phyloP scores from a whole-genome alignment of 2,113 vertebrate species.

The Xiphophorus maculatus region DNA sequence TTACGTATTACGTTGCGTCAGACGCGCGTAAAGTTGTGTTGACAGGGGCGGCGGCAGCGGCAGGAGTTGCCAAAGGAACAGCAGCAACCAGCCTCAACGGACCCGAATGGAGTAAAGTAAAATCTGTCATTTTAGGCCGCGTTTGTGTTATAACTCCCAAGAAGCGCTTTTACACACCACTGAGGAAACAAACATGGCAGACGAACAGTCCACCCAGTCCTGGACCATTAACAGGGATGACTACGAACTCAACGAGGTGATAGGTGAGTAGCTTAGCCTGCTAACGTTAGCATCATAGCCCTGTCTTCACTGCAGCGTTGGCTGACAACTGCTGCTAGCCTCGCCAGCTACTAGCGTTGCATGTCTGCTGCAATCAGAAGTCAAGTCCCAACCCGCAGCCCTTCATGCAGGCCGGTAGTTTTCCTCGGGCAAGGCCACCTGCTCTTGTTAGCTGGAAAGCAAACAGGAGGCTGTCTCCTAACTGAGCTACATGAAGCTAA shows the following conservation, averaged over 20 bases:
- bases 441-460: neutral
- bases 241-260: slow-evolving; percentile 95
- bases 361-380: slow-evolving; percentile 31
- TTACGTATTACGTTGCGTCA: slow-evolving; percentile 54
- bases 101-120: slow-evolving; percentile 68
- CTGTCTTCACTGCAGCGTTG: slow-evolving; percentile 21
- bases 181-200: slow-evolving; percentile 82
- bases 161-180: slow-evolving; percentile 28
- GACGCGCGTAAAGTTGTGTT: slow-evolving; percentile 73
- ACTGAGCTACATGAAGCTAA: slow-evolving; percentile 24
- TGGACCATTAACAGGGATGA: slow-evolving; percentile 95
- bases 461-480: slow-evolving; percentile 4
- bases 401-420: slow-evolving; percentile 1
- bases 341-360: slow-evolving; percentile 24
- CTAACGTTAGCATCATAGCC: slow-evolving; percentile 62
- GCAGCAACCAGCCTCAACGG: slow-evolving; percentile 40
- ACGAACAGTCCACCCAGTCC: slow-evolving; percentile 87
- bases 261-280: slow-evolving; percentile 86
- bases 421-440: neutral
- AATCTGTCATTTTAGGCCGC: slow-evolving; percentile 30
- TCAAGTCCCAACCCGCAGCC: slow-evolving; percentile 21
- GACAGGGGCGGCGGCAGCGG: slow-evolving; percentile 62
- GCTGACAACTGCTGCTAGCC: slow-evolving; percentile 43
- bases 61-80: slow-evolving; percentile 65
- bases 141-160: slow-evolving; percentile 15